phyloP scores from a whole-genome alignment of 2,797 vertebrate genomes.

The Nothura maculosa region DNA sequence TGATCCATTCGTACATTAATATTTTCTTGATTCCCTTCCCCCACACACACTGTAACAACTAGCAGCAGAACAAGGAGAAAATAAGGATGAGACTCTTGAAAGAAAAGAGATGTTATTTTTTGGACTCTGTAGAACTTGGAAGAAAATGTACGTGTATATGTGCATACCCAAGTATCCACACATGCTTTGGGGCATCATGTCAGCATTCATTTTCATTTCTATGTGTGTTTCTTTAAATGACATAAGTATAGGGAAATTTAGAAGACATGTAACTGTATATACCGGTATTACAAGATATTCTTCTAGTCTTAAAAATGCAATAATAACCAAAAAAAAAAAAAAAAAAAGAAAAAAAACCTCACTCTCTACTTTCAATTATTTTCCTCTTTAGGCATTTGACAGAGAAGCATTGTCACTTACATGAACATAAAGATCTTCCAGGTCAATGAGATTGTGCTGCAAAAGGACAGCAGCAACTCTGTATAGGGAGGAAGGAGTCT shows the following conservation, averaged over 20 bases:
- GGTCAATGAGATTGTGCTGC: slow-evolving; percentile 95
- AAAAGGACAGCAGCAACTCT: slow-evolving; percentile 96
- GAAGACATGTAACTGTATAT: not conserved
- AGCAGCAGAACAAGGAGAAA: no score
- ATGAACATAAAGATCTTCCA: slow-evolving; percentile 98
- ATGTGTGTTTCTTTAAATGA: not conserved
- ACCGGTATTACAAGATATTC: not conserved
- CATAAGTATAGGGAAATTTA: not conserved
- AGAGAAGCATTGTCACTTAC: slow-evolving; percentile 82
- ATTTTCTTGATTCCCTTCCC: no score
- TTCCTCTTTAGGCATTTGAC: not conserved
- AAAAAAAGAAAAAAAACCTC: not conserved
- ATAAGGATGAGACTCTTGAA: no score
- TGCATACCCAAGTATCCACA: no score
- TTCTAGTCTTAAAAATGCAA: not conserved
- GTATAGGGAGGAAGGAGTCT: slow-evolving; percentile 96
- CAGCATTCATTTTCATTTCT: not conserved
- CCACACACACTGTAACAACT: no score
- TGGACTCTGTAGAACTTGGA: no score
- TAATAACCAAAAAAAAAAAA: not conserved
- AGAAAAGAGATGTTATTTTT: no score
- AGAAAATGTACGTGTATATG: no score
- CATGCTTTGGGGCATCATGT: no score
- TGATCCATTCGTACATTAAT: no score
- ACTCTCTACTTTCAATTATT: not conserved